phyloP scores from a whole-genome alignment of 2,888 invertebrate genomes.

The Cheilosia vulpina region DNA sequence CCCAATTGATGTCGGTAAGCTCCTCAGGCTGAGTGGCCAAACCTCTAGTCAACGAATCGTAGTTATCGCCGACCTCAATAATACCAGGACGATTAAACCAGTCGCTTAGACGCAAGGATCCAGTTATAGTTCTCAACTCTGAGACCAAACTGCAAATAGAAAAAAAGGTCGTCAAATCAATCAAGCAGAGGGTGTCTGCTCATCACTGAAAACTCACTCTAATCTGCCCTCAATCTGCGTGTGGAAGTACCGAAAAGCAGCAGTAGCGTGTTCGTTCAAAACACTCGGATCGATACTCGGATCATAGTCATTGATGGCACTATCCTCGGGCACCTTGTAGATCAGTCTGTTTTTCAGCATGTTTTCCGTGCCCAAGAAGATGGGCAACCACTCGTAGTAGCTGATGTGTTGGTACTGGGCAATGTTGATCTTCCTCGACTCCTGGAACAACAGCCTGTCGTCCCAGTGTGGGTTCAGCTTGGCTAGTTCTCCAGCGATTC shows the following conservation, averaged over 20 bases:
- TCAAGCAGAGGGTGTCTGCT: no score
- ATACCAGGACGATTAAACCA: constrained; percentile 85
- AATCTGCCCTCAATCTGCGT: constrained; percentile 85
- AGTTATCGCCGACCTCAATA: constrained; percentile 85
- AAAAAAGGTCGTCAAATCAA: not conserved
- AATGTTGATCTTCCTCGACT: constrained; percentile 84
- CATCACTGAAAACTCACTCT: constrained; percentile 81
- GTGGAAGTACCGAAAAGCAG: constrained; percentile 88
- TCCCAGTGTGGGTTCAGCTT: constrained; percentile 85
- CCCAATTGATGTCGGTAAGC: constrained; percentile 90
- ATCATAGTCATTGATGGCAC: constrained; percentile 85
- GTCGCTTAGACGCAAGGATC: constrained; percentile 84
- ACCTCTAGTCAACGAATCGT: constrained; percentile 90
- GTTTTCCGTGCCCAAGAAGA: constrained; percentile 83
- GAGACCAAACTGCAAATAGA: constrained; percentile 82
- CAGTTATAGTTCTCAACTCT: constrained; percentile 82
- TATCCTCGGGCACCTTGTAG: constrained; percentile 80
- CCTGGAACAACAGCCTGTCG: constrained; percentile 84
- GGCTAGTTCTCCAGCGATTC: constrained; percentile 83
- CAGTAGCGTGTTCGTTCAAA: constrained; percentile 87
- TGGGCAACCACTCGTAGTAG: constrained; percentile 85
- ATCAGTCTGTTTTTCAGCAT: constrained; percentile 83
- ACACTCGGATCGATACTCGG: constrained; percentile 85
- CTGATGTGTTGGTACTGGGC: constrained; percentile 85
- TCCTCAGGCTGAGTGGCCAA: constrained; percentile 91